Conservation (phyloP, 2,888 invertebrate genomes). For the Spicauda simplicius region DNA sequence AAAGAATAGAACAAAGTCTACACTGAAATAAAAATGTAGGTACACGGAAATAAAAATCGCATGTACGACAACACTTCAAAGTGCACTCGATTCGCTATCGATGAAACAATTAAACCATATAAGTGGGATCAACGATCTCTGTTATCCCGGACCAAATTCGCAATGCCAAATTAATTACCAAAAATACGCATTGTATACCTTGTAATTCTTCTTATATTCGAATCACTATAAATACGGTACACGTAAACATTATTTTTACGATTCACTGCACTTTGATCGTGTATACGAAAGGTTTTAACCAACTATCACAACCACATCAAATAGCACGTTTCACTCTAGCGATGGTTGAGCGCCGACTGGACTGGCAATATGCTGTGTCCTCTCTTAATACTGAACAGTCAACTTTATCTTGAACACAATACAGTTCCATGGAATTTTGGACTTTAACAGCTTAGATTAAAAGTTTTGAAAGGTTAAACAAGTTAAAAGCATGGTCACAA, state of each 20-base stretch:
- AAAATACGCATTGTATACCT: conserved; percentile 47
- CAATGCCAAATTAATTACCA: conserved; percentile 48
- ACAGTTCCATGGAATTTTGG: conserved; percentile 13
- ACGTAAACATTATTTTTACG: conserved; percentile 55
- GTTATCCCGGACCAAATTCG: conserved; percentile 62
- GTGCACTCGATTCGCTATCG: conserved; percentile 61
- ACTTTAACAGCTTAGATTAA: conserved; percentile 18
- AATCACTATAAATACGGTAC: conserved; percentile 38
- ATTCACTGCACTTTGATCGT: conserved; percentile 50
- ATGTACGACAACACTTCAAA: conserved; percentile 39
- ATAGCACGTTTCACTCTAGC: conserved; percentile 29
- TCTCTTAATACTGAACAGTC: conserved; percentile 15
- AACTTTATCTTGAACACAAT: conserved; percentile 26
- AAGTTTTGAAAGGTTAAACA: conserved; percentile 25
- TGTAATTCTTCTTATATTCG: conserved; percentile 35
- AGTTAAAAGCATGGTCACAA: conserved; percentile 18
- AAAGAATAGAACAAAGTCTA: background rate
- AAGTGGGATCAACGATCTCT: conserved; percentile 78
- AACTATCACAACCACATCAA: conserved; percentile 25
- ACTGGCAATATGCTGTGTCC: conserved; percentile 25
- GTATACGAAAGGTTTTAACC: conserved; percentile 29
- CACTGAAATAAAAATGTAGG: background rate
- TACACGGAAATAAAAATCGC: conserved; percentile 11
- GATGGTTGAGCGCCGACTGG: conserved; percentile 39
- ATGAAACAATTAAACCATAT: conserved; percentile 66